These are phyloP conservation scores for Panzeria rudis DNA, from an alignment of 2,888 invertebrate species.

Conservation along the genomic window DNA sequence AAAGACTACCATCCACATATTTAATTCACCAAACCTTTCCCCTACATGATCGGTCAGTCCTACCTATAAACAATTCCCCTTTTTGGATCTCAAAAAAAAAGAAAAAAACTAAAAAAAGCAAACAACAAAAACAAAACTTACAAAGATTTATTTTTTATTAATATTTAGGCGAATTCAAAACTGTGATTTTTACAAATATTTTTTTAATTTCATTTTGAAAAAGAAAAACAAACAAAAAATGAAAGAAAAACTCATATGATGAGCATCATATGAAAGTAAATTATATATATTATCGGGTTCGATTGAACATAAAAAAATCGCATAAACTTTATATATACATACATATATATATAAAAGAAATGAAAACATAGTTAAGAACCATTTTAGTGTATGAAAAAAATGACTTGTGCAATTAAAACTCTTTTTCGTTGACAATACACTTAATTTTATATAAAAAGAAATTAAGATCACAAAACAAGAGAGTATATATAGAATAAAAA, in stretches of 20 bases:
- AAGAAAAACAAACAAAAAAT: conserved; percentile 45
- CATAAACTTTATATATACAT: conserved; percentile 48
- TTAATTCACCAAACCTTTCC: not conserved
- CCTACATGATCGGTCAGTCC: not conserved
- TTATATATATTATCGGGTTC: conserved; percentile 44
- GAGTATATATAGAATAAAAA: conserved; percentile 37
- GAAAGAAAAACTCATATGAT: conserved; percentile 52
- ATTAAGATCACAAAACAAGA: conserved; percentile 37
- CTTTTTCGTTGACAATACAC: conserved; percentile 71
- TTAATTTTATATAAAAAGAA: conserved; percentile 46
- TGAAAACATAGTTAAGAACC: conserved; percentile 59
- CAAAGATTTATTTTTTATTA: conserved; percentile 73
- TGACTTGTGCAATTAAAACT: conserved; percentile 72
- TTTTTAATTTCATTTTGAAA: conserved; percentile 73
- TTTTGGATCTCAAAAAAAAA: conserved; percentile 75
- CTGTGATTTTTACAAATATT: conserved; percentile 79
- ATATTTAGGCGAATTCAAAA: conserved; percentile 78
- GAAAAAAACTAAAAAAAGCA: conserved; percentile 55
- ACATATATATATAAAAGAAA: conserved; percentile 6
- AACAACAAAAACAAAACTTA: conserved; percentile 69
- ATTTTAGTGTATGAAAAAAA: conserved; percentile 70
- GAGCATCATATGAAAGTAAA: conserved; percentile 43
- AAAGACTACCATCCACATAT: not conserved
- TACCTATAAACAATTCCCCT: conserved; percentile 34
- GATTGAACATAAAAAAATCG: conserved; percentile 46